Evolutionary conservation across 2,888 invertebrate species (phyloP).

Genomic region (Slavum lentiscoides): DNA sequence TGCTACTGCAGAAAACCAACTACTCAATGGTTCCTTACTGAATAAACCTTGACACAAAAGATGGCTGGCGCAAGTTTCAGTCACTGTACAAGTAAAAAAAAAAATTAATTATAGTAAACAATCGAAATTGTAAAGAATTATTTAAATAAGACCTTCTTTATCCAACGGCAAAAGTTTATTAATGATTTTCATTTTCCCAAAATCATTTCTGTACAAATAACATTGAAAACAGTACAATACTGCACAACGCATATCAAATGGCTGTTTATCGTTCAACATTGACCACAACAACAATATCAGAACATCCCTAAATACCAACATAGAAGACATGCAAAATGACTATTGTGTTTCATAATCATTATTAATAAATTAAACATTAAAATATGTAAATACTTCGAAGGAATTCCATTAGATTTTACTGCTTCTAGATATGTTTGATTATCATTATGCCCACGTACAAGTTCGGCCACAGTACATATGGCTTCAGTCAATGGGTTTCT

Average conservation of each 20-base stretch:
- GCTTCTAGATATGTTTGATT: conserved; percentile 91
- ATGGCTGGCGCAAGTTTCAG: conserved; percentile 68
- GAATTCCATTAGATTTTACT: conserved; percentile 89
- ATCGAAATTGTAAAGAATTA: not conserved
- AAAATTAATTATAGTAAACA: not conserved
- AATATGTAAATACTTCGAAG: conserved; percentile 68
- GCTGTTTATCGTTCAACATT: conserved; percentile 98
- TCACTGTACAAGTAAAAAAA: conserved; percentile 3
- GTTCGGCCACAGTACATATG: conserved; percentile 92
- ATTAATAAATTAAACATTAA: not conserved
- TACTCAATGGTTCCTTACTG: conserved; percentile 82
- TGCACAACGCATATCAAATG: conserved; percentile 84
- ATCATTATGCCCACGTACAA: conserved; percentile 82
- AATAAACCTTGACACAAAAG: conserved; percentile 90
- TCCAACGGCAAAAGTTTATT: conserved; percentile 89
- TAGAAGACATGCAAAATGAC: not conserved
- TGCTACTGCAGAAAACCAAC: conserved; percentile 94
- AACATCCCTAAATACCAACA: conserved; percentile 70
- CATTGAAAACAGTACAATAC: conserved; percentile 97
- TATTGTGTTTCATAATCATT: not conserved
- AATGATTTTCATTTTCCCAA: conserved; percentile 83
- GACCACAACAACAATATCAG: conserved; percentile 94
- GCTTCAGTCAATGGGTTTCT: conserved; percentile 95
- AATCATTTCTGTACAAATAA: conserved; percentile 89
- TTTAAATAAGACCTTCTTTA: conserved; percentile 65